Evolutionary conservation across 1,140 invertebrate species (phyloP).

Genomic region (Lysiphlebus fabarum): DNA sequence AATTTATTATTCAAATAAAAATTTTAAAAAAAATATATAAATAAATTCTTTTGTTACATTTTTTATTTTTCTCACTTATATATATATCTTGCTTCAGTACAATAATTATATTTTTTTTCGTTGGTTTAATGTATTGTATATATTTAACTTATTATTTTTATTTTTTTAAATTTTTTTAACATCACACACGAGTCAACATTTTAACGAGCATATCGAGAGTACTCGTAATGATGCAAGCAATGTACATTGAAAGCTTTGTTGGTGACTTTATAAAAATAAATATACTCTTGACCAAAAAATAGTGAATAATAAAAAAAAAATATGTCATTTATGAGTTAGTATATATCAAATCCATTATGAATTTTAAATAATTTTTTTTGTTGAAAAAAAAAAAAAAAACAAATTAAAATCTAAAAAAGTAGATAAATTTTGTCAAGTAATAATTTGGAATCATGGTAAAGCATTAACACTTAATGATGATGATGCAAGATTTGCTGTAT

Average conservation of each 20-base stretch:
- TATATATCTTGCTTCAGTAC: neutral
- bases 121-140: conserved; percentile 1
- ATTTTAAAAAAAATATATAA: too few species aligned
- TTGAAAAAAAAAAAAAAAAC: too few species aligned
- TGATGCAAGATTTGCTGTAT: too few species aligned
- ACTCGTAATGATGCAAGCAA: conserved; percentile 10
- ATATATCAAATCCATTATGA: too few species aligned
- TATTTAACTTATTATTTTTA: neutral
- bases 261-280: neutral
- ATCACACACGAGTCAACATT: conserved; percentile 10
- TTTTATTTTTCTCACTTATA: conserved; percentile 1
- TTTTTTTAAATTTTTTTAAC: neutral
- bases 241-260: neutral
- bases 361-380: too few species aligned
- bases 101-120: neutral
- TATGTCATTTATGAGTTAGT: too few species aligned
- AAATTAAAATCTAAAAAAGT: too few species aligned
- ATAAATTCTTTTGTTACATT: neutral
- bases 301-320: neutral
- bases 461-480: too few species aligned
- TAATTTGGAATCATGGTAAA: too few species aligned
- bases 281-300: neutral
- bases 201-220: conserved; percentile 7
- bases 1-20: too few species aligned
- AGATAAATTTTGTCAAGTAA: too few species aligned